A percentile compares a stretch with the other conserved stretches of the same genome.
Conservation (phyloP, 2,113 vertebrate genomes). For the Melospiza melodia region DNA sequence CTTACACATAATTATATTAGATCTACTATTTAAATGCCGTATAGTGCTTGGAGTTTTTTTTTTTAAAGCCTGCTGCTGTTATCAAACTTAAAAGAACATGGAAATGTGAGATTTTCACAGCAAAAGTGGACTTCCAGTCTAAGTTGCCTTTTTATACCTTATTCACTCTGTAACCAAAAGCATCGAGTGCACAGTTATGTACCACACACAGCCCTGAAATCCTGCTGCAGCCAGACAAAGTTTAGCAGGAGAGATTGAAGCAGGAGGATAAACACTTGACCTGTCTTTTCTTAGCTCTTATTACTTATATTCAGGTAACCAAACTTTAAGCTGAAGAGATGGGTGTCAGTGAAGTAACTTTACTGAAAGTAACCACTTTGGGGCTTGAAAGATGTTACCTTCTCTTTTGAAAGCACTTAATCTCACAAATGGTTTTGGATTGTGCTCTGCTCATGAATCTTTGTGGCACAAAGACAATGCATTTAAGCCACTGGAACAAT, state of each 20-base stretch:
- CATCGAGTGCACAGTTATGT: not conserved
- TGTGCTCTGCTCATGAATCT: not conserved
- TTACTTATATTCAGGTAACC: not conserved
- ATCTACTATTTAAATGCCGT: not conserved
- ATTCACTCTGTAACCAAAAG: not conserved
- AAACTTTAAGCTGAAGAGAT: not conserved
- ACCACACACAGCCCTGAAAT: not conserved
- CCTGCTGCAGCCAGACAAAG: not conserved
- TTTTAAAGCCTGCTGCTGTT: not conserved
- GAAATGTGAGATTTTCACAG: not conserved
- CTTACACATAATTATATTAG: constrained; percentile 5
- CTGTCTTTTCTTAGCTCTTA: not conserved
- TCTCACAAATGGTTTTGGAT: not conserved
- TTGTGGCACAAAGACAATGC: not conserved
- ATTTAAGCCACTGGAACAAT: not conserved
- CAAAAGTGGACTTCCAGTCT: not conserved
- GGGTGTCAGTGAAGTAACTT: not conserved
- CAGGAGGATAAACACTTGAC: not conserved
- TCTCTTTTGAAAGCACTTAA: not conserved
- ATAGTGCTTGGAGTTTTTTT: not conserved
- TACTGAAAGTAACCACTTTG: not conserved
- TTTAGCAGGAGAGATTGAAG: not conserved
- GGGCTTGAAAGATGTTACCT: not conserved
- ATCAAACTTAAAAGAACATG: not conserved
- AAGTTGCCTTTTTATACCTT: not conserved